These are phyloP conservation scores for Heliconius charithonia DNA, from an alignment of 2,888 invertebrate species.

Conservation along the genomic window DNA sequence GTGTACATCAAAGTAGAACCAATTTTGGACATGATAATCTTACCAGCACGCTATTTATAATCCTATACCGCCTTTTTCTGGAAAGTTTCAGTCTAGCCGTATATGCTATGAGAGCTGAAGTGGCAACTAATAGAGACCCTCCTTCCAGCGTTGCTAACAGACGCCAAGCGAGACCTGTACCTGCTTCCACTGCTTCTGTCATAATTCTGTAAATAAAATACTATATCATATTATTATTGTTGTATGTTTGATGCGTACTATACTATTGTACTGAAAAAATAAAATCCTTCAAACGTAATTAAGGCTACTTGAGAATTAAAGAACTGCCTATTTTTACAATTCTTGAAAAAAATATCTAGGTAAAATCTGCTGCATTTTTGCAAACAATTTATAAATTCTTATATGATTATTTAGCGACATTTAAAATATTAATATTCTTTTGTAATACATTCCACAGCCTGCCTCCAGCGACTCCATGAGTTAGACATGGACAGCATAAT, in stretches of 20 bases:
- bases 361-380: too few species aligned
- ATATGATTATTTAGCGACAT: too few species aligned
- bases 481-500: background rate
- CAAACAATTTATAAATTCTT: too few species aligned
- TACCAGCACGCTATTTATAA: conserved; percentile 65
- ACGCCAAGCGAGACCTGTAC: conserved; percentile 71
- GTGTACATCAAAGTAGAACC: background rate
- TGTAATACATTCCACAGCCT: background rate
- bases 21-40: conserved; percentile 38
- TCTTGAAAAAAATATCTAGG: too few species aligned
- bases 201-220: conserved; percentile 54
- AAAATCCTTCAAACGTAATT: too few species aligned
- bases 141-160: conserved; percentile 74
- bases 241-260: too few species aligned
- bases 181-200: conserved; percentile 67
- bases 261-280: too few species aligned
- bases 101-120: conserved; percentile 70
- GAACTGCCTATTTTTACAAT: too few species aligned
- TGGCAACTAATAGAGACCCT: conserved; percentile 67
- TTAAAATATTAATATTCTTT: too few species aligned
- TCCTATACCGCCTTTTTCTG: conserved; percentile 46
- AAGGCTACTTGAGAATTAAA: too few species aligned
- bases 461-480: background rate
- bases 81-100: conserved; percentile 58
- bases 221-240: background rate